These are phyloP conservation scores for Steromphala cineraria DNA, from an alignment of 2,888 invertebrate species.

Conservation along the genomic window DNA sequence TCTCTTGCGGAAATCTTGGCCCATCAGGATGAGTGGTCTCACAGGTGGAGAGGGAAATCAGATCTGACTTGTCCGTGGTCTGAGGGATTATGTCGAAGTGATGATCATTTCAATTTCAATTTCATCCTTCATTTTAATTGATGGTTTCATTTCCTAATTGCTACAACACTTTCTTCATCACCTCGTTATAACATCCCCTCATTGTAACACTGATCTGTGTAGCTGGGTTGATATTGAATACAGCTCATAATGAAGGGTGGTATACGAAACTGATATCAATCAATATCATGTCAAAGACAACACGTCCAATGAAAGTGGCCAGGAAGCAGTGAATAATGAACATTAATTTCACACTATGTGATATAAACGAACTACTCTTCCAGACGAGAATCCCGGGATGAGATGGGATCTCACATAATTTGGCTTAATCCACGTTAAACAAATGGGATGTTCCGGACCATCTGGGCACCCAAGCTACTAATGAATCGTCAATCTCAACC, in stretches of 20 bases:
- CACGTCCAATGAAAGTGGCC: not conserved
- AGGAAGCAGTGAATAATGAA: not conserved
- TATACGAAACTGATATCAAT: conserved; percentile 1
- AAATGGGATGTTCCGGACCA: not conserved
- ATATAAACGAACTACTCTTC: not conserved
- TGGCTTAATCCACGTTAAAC: conserved; percentile 5
- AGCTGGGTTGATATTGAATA: not conserved
- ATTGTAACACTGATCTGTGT: not conserved
- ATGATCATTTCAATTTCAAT: not conserved
- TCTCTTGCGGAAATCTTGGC: not conserved
- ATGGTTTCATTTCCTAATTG: conserved; percentile 1
- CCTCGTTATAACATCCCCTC: not conserved
- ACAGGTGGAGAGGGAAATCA: not conserved
- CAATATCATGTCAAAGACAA: conserved; percentile 5
- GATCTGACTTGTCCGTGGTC: not conserved
- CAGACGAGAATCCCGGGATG: not conserved
- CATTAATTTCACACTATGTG: not conserved
- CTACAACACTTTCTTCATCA: not conserved
- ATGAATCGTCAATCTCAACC: not conserved
- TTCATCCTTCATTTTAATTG: not conserved
- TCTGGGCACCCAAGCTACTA: not conserved
- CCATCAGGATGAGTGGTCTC: not conserved
- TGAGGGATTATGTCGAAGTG: not conserved
- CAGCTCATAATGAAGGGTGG: not conserved
- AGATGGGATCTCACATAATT: not conserved